phyloP scores from a whole-genome alignment of 2,888 invertebrate genomes.

The Oligia strigilis region DNA sequence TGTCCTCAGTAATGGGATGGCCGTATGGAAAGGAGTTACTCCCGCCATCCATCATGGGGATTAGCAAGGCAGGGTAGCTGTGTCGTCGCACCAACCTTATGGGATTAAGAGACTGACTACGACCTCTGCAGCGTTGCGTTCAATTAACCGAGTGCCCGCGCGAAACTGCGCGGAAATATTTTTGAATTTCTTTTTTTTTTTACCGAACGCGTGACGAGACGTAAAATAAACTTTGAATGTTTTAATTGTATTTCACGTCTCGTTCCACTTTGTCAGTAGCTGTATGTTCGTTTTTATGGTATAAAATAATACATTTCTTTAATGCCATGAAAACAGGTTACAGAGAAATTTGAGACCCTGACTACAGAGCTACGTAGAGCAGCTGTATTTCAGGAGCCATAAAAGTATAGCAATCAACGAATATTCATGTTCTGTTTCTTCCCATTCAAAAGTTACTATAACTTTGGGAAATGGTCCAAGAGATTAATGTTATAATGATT shows the following conservation, averaged over 20 bases:
- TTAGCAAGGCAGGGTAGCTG: constrained; percentile 69
- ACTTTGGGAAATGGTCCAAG: neutral
- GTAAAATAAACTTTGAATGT: neutral
- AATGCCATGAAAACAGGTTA: no score
- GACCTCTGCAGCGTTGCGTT: constrained; percentile 70
- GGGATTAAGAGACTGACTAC: constrained; percentile 73
- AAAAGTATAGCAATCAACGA: neutral
- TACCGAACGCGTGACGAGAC: neutral
- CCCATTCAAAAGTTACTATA: neutral
- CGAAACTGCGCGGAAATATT: constrained; percentile 38
- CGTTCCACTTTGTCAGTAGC: neutral
- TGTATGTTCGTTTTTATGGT: neutral
- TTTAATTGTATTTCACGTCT: neutral
- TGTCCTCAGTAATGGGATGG: constrained; percentile 65
- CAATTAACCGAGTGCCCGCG: constrained; percentile 69
- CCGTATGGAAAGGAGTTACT: constrained; percentile 61
- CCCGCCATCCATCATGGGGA: constrained; percentile 76
- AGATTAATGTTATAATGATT: neutral
- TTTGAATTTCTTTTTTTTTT: constrained; percentile 12
- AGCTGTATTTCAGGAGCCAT: no score
- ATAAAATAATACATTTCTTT: neutral
- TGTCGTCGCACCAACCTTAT: constrained; percentile 73
- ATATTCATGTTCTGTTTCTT: neutral
- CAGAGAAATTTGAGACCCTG: no score
- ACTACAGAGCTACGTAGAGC: no score